Base-by-base conservation (phyloP, 2,797 vertebrate species). In the Pipistrellus pipistrellus region DNA sequence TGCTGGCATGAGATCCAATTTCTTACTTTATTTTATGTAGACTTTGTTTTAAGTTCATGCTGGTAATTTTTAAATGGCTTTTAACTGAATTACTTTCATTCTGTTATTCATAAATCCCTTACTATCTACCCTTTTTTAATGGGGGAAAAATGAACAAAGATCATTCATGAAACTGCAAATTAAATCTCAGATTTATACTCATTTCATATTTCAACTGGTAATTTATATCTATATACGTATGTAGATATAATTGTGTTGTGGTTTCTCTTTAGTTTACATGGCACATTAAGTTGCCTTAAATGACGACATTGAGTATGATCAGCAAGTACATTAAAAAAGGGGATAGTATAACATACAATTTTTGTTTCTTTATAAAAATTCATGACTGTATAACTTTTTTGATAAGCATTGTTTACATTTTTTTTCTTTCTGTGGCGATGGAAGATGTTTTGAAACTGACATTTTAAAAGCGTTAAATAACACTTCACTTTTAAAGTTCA, bases 71-170 rank as follows among this genome's bases (percentile, higher is more conserved):
- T 97, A 97, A 98, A 93, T 96, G 96, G 97, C 94, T 96, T 98
- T 97, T 88, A 97, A 93, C 68, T 96, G 87, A 97, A 97, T 98
- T 98, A 98, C 57, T 97, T 98, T 98, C 97, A 97, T 98, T 98
- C 91, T 97, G 96, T 98, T 98, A 88, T 96, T 98, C 98, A 98
- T 98, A 93, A 95, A 96, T 64, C 12, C 53, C 77, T 83, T 96
- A 88, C 98, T 98, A 98, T 98, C 97, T 96, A 97, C 98, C 98
- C 98, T 98, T 98, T 98, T 98, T 98, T 98, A 98, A 98, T 98
- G 98, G n/a, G 90, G 97, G 96, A 9, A 96, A 97, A 97, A 90
- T 71, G 20, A 96, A 95, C 95, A 94, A 75, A 95, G 64, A 89
- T 96, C 30, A 57, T 95, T 46, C 86, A 25, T 84, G 91, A 93